These are phyloP conservation scores for Augochlorella aurata DNA, from an alignment of 2,888 invertebrate species.

Conservation along the genomic window DNA sequence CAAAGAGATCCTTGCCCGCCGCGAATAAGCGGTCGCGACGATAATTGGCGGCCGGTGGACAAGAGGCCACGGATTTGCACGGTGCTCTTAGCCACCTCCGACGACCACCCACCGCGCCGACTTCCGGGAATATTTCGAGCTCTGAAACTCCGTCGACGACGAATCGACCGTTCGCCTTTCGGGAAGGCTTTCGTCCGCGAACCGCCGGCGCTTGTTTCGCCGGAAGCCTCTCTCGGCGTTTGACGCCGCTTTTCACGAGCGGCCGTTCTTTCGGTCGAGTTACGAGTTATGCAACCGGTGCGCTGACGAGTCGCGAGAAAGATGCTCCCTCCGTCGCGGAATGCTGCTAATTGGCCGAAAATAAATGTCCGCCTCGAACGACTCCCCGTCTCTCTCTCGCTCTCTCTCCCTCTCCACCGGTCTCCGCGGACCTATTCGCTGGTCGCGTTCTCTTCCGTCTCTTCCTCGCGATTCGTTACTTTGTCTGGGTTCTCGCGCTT, in stretches of 20 bases:
- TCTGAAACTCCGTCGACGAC: neutral
- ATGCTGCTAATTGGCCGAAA: constrained; percentile 79
- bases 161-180: constrained; percentile 17
- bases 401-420: constrained; percentile 21
- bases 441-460: neutral
- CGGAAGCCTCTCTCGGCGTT: neutral
- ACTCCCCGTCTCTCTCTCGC: constrained; percentile 26
- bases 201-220: neutral
- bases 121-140: constrained; percentile 32
- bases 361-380: constrained; percentile 73
- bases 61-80: constrained; percentile 30
- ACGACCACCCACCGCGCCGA: constrained; percentile 44
- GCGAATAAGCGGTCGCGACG: constrained; percentile 63
- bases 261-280: constrained; percentile 47
- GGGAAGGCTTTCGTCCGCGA: neutral
- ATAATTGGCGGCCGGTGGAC: constrained; percentile 60
- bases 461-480: neutral
- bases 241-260: constrained; percentile 2
- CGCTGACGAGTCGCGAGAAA: constrained; percentile 58
- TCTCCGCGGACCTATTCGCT: neutral
- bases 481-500: neutral
- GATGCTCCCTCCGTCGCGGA: constrained; percentile 75
- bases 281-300: constrained; percentile 75
- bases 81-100: constrained; percentile 31
- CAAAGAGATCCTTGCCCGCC: neutral